Percentiles rank a stretch among this genome's conserved stretches.
phyloP scores from a whole-genome alignment of 2,797 vertebrate genomes.

The Sebastes alutus region DNA sequence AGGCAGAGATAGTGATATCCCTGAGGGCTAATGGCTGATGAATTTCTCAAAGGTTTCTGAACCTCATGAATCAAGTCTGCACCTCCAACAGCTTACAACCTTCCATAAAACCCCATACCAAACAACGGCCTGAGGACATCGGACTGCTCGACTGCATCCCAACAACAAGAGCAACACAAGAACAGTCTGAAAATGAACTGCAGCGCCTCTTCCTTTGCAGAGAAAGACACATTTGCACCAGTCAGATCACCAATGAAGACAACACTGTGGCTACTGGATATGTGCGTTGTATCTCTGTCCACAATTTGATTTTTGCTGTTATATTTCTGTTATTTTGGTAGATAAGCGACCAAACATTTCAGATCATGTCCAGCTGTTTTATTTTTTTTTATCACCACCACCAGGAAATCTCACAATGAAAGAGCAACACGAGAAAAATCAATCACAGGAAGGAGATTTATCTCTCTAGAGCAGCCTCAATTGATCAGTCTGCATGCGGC shows the following conservation, averaged over 20 bases:
- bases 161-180: background rate
- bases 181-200: background rate
- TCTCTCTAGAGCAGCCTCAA: background rate
- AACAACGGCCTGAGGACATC: conserved; percentile 19
- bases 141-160: background rate
- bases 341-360: background rate
- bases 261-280: background rate
- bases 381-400: background rate
- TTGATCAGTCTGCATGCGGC: background rate
- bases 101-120: conserved; percentile 5
- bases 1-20: background rate
- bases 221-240: background rate
- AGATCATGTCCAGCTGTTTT: background rate
- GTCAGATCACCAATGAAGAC: background rate
- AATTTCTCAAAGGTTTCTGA: conserved; percentile 10
- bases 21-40: conserved; percentile 16
- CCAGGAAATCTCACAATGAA: background rate
- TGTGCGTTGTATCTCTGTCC: background rate
- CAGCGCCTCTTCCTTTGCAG: background rate
- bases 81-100: conserved; percentile 6
- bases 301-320: background rate
- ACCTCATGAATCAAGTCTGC: conserved; percentile 43
- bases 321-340: background rate
- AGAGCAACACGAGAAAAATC: background rate
- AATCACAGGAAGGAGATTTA: background rate